Conservation (phyloP, 2,797 vertebrate species). For the Helarctos malayanus region DNA sequence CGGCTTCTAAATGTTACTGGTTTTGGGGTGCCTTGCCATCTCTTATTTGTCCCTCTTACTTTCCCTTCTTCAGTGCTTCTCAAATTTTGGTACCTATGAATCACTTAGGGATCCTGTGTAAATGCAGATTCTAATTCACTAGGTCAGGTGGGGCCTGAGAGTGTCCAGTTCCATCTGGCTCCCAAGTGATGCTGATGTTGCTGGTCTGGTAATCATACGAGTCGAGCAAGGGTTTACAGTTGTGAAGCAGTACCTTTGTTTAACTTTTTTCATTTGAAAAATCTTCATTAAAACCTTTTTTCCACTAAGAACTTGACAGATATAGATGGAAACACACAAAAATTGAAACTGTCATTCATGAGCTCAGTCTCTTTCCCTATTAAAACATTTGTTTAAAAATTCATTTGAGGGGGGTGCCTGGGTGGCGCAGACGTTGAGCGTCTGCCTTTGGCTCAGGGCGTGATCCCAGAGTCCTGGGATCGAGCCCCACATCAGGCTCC, state of each 20-base stretch:
- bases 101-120: background rate
- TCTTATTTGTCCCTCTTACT: background rate
- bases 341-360: background rate
- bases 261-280: background rate
- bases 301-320: background rate
- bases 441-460: too few species aligned
- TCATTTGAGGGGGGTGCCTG: background rate
- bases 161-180: background rate
- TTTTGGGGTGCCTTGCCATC: background rate
- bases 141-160: background rate
- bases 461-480: too few species aligned
- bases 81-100: background rate
- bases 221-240: background rate
- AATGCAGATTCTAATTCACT: background rate
- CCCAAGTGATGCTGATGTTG: background rate
- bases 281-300: background rate
- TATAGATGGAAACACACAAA: background rate
- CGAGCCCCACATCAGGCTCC: too few species aligned
- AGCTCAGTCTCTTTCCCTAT: background rate
- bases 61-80: background rate
- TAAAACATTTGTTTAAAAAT: slow-evolving; percentile 27
- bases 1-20: background rate
- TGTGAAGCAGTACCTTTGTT: background rate
- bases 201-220: background rate
- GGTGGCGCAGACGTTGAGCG: background rate